Conservation (phyloP, 2,113 vertebrate genomes). For the Coturnix japonica region DNA sequence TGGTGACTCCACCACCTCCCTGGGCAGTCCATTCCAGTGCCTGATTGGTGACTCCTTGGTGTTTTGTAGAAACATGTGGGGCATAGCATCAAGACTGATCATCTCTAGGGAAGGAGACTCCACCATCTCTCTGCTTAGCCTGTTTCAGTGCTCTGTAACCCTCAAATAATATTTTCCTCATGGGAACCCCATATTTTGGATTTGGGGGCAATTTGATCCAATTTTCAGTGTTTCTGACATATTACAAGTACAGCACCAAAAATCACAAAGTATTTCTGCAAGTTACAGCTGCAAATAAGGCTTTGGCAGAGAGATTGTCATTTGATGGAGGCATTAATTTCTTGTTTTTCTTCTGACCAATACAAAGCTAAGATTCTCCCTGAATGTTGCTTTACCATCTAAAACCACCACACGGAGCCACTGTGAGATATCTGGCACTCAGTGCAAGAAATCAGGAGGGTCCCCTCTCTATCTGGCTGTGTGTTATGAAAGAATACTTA, state of each 20-base stretch:
- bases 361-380: not conserved
- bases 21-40: too few relatives aligned
- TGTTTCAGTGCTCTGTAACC: not conserved
- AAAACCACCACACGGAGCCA: not conserved
- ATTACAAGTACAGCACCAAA: not conserved
- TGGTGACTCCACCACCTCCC: too few relatives aligned
- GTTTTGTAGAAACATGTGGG: not conserved
- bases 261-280: not conserved
- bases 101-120: not conserved
- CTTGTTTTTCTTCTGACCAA: not conserved
- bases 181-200: accelerated
- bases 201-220: not conserved
- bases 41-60: not conserved
- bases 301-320: not conserved
- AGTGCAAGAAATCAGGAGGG: not conserved
- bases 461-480: not conserved
- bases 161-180: not conserved
- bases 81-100: not conserved
- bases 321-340: not conserved
- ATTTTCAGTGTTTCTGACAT: too few relatives aligned
- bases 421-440: not conserved
- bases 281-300: not conserved
- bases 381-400: not conserved
- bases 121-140: too few relatives aligned
- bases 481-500: not conserved